Base-by-base conservation (phyloP, 2,797 vertebrate species). In the Ambastaia sidthimunki region DNA sequence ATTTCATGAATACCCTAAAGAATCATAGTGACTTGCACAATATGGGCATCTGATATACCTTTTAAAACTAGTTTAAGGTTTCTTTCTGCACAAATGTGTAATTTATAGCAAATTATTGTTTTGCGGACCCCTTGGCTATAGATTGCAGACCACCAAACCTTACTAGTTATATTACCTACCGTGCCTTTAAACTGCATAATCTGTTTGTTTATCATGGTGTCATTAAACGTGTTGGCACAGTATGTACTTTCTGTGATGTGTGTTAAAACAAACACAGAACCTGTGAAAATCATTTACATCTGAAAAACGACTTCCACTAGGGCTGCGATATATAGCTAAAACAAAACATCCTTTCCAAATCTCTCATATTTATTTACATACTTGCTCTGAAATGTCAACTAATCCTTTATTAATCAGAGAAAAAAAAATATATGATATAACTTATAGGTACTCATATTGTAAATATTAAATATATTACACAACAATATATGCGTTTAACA, bases 201-300 rank as follows among this genome's bases (percentile, higher is more conserved):
- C 31, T 67, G 47, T 66, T 76, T 41, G n/a, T 66, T 75, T 21
- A 68, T 21, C 37, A 57, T 50, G 25, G 21, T 59, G 65, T 76
- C 12, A 13, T 34, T 28, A 63, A 34, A 63, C 1, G 18, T 47
- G 57, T 23, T 76, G 65, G 74, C 65, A 55, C 50, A 57, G 34
- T 47, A 4, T 44, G 34, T 12, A 0, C 21, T 15, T 68, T 55
- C 5, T 44, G 50, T 25, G 23, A 10, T 4, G 34, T 11, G 74
- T 57, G 50, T 68, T 57, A 68, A 68, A 18, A 18, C 18, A 67
- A 76, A 68, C 50, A 68, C 19, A 0, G 66, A 76, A 76, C 34
- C 50, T 68, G 74, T 76, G 74, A 76, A 76, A 76, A 28, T 68
- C 74, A 76, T 81, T 25, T 89, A 88, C 79, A 87, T 81, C 74